Base-by-base conservation (phyloP, 2,888 invertebrate genomes). In the Eudiplozoon nipponicum region DNA sequence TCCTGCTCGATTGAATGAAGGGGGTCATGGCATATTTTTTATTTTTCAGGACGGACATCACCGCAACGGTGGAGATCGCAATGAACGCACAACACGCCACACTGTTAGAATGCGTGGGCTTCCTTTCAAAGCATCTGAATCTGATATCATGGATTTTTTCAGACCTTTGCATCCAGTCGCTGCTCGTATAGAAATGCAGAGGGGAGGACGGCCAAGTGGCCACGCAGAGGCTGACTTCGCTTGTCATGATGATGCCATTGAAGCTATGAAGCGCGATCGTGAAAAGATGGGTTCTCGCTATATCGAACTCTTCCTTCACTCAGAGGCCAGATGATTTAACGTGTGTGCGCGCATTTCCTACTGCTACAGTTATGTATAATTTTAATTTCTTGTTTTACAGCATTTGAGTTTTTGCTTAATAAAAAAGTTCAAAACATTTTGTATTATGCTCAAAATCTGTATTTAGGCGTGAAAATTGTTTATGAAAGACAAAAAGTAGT, bases 191-290 rank as follows among this genome's bases (percentile, higher is more conserved):
- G 4, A 3, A 15, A 5, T 3, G 9, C 11, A 20, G 5, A n/a
- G 22, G 34, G 34, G 22, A 9, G 34, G 34, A 4, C 19, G 22
- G 13, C 9, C 4, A 3, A 18, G 20, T 4, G 34, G 34, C 21
- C 20, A 34, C 7, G 34, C 34, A n/a, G 34, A 34, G 13, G 34
- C 34, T 3, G 34, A 34, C 21, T 34, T 34, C 17, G 19, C 5
- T 34, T 7, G 20, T 11, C 20, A 34, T 20, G 17, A 34, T 3
- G 34, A 34, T 34, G 34, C 20, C 17, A n/a, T 34, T 19, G 22
- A 19, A 19, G 34, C 34, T 5, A 34, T 34, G 34, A 21, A 34
- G 22, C 19, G 22, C n/a, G 34, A 34, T 34, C 34, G 34, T 3
- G 19, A 21, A 20, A 34, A 34, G 22, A 34, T 34, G 34, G 22